Percentiles rank a stretch among this genome's conserved stretches.
phyloP scores from a whole-genome alignment of 2,113 vertebrate species.

The Lates calcarifer region DNA sequence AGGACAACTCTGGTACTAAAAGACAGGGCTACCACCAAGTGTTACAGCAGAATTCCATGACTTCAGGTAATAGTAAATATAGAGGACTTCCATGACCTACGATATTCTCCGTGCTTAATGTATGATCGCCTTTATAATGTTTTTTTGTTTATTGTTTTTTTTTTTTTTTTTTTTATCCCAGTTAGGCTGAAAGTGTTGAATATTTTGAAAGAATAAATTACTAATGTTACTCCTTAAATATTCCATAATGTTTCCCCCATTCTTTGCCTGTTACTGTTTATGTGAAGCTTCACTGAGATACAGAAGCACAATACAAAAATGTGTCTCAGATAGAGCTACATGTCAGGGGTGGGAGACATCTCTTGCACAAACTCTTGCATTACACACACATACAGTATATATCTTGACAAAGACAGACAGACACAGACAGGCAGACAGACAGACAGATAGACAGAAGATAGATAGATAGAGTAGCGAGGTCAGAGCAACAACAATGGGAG shows the following conservation, averaged over 20 bases:
- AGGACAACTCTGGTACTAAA: constrained; percentile 65
- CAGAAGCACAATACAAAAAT: not conserved
- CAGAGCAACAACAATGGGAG: not conserved
- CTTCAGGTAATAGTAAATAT: not conserved
- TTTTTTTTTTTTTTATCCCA: too few relatives aligned
- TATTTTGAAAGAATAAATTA: not conserved
- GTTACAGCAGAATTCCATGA: not conserved
- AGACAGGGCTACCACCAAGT: not conserved
- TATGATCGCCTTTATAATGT: not conserved
- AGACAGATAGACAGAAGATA: too few relatives aligned
- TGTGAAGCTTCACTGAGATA: not conserved
- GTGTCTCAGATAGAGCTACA: constrained; percentile 6
- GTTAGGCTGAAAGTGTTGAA: not conserved
- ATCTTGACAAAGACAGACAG: too few relatives aligned
- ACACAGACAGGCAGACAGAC: too few relatives aligned
- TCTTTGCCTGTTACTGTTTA: not conserved
- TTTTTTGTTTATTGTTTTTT: not conserved
- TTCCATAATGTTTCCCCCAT: not conserved
- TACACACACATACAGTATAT: too few relatives aligned
- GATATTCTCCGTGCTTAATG: not conserved
- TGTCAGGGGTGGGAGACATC: not conserved
- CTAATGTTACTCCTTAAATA: not conserved
- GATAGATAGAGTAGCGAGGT: not conserved
- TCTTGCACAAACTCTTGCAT: too few relatives aligned
- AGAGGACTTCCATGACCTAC: not conserved